Percentiles rank a stretch among this genome's conserved stretches.
These are phyloP conservation scores for Cynodonichthys magdalenae DNA, from an alignment of 2,797 vertebrate species.

Conservation along the genomic window DNA sequence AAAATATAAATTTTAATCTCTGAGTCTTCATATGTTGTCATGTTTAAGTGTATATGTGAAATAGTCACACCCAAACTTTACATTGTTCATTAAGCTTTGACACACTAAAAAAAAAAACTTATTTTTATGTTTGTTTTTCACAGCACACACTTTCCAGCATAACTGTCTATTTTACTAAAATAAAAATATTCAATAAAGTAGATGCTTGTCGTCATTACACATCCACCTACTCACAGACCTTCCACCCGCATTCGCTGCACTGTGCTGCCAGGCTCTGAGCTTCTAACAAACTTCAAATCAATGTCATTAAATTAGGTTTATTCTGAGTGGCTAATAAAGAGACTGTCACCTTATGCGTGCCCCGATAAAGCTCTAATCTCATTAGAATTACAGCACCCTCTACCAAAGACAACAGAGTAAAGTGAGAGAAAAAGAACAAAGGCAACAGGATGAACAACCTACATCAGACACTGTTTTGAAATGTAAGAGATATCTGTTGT, in stretches of 20 bases:
- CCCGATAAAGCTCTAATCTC: slow-evolving; percentile 56
- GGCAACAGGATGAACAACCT: slow-evolving; percentile 4
- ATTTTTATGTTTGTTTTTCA: slow-evolving; percentile 16
- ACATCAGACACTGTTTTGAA: no score
- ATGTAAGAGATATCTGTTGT: no score
- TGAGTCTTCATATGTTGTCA: no score
- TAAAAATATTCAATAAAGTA: slow-evolving; percentile 53
- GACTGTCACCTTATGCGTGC: slow-evolving; percentile 50
- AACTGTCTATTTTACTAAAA: slow-evolving; percentile 36
- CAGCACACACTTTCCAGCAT: slow-evolving; percentile 8
- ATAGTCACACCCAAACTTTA: neutral
- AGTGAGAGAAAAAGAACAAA: slow-evolving; percentile 13
- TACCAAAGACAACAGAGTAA: slow-evolving; percentile 15
- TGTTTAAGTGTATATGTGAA: no score
- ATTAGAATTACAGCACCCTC: slow-evolving; percentile 43
- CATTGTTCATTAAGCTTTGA: slow-evolving; percentile 8
- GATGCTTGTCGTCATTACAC: slow-evolving; percentile 36
- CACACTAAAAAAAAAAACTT: slow-evolving; percentile 1
- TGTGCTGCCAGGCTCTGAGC: slow-evolving; percentile 41
- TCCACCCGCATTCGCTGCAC: slow-evolving; percentile 29
- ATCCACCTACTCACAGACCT: slow-evolving; percentile 32
- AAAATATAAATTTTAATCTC: no score
- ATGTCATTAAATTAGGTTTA: slow-evolving; percentile 60
- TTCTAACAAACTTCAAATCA: slow-evolving; percentile 53
- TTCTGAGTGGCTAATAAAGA: slow-evolving; percentile 66